Evolutionary conservation across 2,113 vertebrate species (phyloP).

Genomic region (Sinocyclocheilus anshuiensis): DNA sequence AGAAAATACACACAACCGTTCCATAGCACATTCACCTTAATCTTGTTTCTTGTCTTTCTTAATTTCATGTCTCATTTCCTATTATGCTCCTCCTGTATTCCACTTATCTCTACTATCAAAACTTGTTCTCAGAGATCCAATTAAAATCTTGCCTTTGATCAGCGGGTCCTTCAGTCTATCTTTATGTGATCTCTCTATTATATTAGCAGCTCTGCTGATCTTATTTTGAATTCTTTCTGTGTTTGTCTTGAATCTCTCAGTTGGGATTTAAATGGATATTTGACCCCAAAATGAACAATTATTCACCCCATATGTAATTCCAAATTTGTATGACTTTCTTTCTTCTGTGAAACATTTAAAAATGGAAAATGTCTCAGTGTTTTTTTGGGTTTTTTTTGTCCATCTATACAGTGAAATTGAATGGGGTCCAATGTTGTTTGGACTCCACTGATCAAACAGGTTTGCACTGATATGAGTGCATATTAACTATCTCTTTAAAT

Average conservation of each 20-base stretch:
- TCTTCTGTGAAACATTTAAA: too few species aligned
- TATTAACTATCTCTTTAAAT: background rate
- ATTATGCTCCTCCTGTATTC: background rate
- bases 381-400: too few species aligned
- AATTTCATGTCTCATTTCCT: background rate
- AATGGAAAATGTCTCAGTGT: too few species aligned
- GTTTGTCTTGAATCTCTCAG: background rate
- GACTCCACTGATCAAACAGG: too few species aligned
- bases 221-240: background rate
- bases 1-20: background rate
- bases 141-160: constrained; percentile 17
- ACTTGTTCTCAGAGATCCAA: background rate
- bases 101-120: background rate
- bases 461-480: too few species aligned
- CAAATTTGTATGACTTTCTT: background rate
- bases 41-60: background rate
- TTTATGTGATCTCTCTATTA: background rate
- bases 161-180: background rate
- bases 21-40: background rate
- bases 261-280: background rate
- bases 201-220: background rate
- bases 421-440: too few species aligned
- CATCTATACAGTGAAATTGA: too few species aligned
- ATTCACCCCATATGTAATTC: background rate
- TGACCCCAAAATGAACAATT: background rate